Percentiles rank a stretch among this genome's conserved stretches.
These are phyloP conservation scores for Aradus depressus DNA, from an alignment of 2,888 invertebrate species.

Conservation along the genomic window DNA sequence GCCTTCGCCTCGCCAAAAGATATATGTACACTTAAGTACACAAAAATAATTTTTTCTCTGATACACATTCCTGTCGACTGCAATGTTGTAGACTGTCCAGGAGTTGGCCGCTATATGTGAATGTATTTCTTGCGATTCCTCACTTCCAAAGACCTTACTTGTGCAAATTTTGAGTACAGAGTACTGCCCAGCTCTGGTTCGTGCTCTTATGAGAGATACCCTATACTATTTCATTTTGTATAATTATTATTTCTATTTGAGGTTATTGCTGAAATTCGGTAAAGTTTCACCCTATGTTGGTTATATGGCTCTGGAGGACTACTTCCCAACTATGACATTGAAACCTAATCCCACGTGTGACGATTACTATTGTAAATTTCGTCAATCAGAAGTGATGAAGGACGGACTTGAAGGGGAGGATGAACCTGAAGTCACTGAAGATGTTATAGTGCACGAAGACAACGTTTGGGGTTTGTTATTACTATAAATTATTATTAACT, in stretches of 20 bases:
- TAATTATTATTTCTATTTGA: slow-evolving; percentile 36
- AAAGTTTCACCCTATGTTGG: slow-evolving; percentile 86
- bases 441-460: slow-evolving; percentile 57
- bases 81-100: too few species aligned
- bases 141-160: too few species aligned
- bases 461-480: slow-evolving; percentile 70
- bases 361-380: slow-evolving; percentile 59
- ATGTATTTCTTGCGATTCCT: too few species aligned
- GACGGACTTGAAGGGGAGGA: slow-evolving; percentile 44
- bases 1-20: too few species aligned
- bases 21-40: too few species aligned
- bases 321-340: slow-evolving; percentile 87
- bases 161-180: background rate
- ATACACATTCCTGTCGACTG: too few species aligned
- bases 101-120: too few species aligned
- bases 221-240: too few species aligned
- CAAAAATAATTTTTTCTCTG: too few species aligned
- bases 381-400: slow-evolving; percentile 54
- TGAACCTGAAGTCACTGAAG: slow-evolving; percentile 41
- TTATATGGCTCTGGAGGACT: slow-evolving; percentile 91
- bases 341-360: slow-evolving; percentile 88
- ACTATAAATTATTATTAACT: too few species aligned
- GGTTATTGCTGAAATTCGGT: slow-evolving; percentile 83
- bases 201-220: too few species aligned
- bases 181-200: too few species aligned